These are phyloP conservation scores for Crotalus helleri DNA, from an alignment of 2,113 vertebrate species.

Conservation along the genomic window DNA sequence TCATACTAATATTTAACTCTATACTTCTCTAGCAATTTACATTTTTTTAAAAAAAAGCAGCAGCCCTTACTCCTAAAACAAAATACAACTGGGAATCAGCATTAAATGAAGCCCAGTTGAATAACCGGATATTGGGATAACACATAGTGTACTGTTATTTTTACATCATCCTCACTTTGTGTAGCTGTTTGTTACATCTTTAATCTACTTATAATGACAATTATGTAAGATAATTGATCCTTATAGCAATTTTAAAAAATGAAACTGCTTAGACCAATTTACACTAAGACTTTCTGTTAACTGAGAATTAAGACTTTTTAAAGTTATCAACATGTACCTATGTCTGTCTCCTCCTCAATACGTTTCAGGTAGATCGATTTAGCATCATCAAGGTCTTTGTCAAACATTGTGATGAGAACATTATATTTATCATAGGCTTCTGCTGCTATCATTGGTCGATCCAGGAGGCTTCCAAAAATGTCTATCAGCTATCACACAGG, in stretches of 20 bases:
- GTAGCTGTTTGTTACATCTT: neutral
- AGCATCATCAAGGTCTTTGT: constrained; percentile 75
- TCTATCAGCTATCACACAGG: constrained; percentile 75
- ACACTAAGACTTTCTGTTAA: neutral
- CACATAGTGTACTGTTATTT: neutral
- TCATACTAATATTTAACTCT: neutral
- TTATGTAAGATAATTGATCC: neutral
- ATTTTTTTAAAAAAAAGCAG: neutral
- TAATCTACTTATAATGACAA: neutral
- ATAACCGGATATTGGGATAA: neutral
- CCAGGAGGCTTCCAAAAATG: constrained; percentile 83
- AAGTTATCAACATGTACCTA: constrained; percentile 66
- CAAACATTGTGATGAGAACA: constrained; percentile 78
- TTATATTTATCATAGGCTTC: constrained; percentile 70
- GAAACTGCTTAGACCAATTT: neutral
- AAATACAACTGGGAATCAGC: neutral
- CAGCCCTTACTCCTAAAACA: neutral
- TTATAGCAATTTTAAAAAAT: neutral
- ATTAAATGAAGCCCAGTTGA: neutral
- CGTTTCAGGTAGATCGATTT: constrained; percentile 74
- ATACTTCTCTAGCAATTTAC: neutral
- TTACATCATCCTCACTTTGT: neutral
- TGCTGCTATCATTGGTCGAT: constrained; percentile 78
- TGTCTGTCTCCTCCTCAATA: constrained; percentile 63
- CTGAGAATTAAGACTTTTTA: neutral